These are phyloP conservation scores for Rynchops niger DNA, from an alignment of 2,113 vertebrate species.

Conservation along the genomic window DNA sequence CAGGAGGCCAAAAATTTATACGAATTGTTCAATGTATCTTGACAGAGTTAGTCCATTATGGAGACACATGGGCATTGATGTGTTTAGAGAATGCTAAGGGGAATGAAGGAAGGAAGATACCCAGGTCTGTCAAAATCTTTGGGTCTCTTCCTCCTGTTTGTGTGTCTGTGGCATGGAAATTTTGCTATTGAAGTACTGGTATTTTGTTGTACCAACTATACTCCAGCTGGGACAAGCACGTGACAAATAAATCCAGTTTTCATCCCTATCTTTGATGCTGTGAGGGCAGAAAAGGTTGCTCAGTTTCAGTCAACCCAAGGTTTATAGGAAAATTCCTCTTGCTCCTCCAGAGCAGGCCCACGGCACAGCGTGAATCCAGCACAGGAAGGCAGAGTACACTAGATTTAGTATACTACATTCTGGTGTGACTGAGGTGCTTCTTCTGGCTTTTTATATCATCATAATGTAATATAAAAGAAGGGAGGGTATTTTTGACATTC, in stretches of 20 bases:
- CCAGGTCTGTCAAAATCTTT: background rate
- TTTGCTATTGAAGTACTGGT: background rate
- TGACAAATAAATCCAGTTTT: background rate
- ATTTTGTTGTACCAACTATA: background rate
- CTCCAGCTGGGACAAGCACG: background rate
- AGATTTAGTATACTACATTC: background rate
- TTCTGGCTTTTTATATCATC: background rate
- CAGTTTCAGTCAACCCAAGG: background rate
- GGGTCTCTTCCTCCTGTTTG: background rate
- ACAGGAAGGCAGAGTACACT: background rate
- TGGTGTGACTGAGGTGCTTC: background rate
- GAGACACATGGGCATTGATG: background rate
- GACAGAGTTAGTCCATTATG: background rate
- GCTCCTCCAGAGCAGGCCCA: too few species aligned
- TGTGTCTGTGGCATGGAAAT: background rate
- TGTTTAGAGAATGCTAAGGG: background rate
- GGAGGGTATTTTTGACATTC: background rate
- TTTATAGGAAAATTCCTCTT: background rate
- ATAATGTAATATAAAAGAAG: background rate
- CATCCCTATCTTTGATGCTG: background rate
- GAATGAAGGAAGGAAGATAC: background rate
- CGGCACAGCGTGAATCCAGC: background rate
- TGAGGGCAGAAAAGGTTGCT: background rate
- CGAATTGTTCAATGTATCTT: background rate
- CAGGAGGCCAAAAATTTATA: background rate